Conservation (phyloP, 2,113 vertebrate genomes). For the Crotalus tigris region DNA sequence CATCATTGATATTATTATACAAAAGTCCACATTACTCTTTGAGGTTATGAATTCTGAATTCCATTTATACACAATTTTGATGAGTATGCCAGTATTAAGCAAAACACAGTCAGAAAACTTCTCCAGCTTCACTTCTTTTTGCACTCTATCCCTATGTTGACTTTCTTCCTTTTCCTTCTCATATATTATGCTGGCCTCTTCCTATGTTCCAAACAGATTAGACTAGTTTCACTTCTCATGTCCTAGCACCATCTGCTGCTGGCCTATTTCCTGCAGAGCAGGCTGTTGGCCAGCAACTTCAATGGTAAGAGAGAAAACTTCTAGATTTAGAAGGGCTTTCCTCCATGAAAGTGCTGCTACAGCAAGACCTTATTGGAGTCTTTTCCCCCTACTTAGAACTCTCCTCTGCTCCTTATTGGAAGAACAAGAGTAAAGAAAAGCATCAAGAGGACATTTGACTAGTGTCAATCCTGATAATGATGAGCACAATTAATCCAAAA, state of each 20-base stretch:
- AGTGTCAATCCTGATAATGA: not conserved
- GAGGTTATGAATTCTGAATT: not conserved
- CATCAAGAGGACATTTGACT: not conserved
- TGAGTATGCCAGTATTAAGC: not conserved
- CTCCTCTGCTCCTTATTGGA: slow-evolving; percentile 28
- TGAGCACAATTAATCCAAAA: not conserved
- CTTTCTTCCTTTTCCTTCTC: slow-evolving; percentile 38
- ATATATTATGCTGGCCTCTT: slow-evolving; percentile 53
- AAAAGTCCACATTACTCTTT: not conserved
- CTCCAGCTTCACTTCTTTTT: slow-evolving; percentile 20
- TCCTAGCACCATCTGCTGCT: slow-evolving; percentile 66
- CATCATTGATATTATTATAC: not conserved
- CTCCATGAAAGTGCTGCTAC: slow-evolving; percentile 43
- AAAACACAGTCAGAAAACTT: not conserved
- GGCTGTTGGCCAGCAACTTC: slow-evolving; percentile 61
- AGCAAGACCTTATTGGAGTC: slow-evolving; percentile 25
- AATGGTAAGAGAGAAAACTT: slow-evolving; percentile 57
- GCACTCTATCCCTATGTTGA: slow-evolving; percentile 8
- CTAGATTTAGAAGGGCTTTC: slow-evolving; percentile 54
- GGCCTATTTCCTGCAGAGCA: slow-evolving; percentile 57
- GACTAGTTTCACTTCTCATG: slow-evolving; percentile 55
- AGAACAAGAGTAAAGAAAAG: slow-evolving; percentile 36
- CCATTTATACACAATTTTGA: not conserved
- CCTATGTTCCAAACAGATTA: slow-evolving; percentile 59
- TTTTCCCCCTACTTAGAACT: not conserved